Evolutionary conservation across 1,140 invertebrate species (phyloP).

Genomic region (silkworm (Bombyx mori)): ASM3026992v2 NC_085110.1:5809001-5809500

Average conservation of each 20-base stretch:
- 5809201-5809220: constrained; percentile 90
- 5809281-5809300: constrained; percentile 95
- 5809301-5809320: constrained; percentile 85
- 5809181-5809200: constrained; percentile 92
- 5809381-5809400: constrained; percentile 86
- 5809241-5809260: constrained; percentile 95
- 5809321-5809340: constrained; percentile 89
- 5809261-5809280: constrained; percentile 91
- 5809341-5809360: constrained; percentile 89
- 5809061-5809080: constrained; percentile 93
- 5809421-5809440: constrained; percentile 92
- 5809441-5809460: constrained; percentile 92
- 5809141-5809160: constrained; percentile 74
- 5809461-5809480: constrained; percentile 88
- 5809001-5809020: constrained; percentile 95
- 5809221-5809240: constrained; percentile 87
- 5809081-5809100: constrained; percentile 86
- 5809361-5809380: constrained; percentile 92
- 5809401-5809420: constrained; percentile 81
- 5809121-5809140: constrained; percentile 62
- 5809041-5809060: constrained; percentile 94
- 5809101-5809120: constrained; percentile 73
- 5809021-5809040: constrained; percentile 88
- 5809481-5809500: constrained; percentile 93
- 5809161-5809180: constrained; percentile 88